Evolutionary conservation across 2,888 invertebrate species (phyloP), one percentile per base, ranked within the genome.

Genomic region (Hemicrepidius hirtus): DNA sequence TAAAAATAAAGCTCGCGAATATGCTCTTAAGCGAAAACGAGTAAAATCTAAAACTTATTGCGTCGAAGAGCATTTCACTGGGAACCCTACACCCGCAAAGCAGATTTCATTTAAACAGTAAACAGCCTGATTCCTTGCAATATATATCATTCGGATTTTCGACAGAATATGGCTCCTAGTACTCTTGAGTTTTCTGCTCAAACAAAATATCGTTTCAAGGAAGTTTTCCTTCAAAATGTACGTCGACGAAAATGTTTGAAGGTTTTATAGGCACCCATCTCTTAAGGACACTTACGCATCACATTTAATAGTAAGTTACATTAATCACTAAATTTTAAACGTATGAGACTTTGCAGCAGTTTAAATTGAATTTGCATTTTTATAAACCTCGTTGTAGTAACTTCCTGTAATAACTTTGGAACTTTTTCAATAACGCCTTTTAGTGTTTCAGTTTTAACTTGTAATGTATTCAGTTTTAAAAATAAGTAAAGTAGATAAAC

Each of bases 241-340:
- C n/a, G 28, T 53, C 53, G 28, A 53, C 53, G 28, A 32, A 53
- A 24, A 53, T 28, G 24, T 53, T 13, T 13, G 3, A 3, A 28
- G 24, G 13, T 53, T 53, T 53, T 53, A 53, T 53, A 21, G 28
- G 28, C 13, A 28, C 53, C 53, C 13, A 28, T 24, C 53, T 53
- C 53, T 53, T 53, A 53, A 53, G 28, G 21, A 53, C 53, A 53
- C 53, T 53, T 53, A 53, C 13, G 53, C 53, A 53, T 13, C 53
- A 2, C 53, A 32, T 53, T 53, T 53, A 53, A 53, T 20, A 12
- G 32, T 53, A 24, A 53, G 20, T 53, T 20, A n/a, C 16, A 53
- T 12, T 53, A n/a, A n/a, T 49, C 10, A 46, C 4, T 46, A 46
- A 18, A 18, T 46, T 46, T 18, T 18, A 20, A 46, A 46, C 16